Base-by-base conservation (phyloP, 2,888 invertebrate genomes). In the Hymenopus coronatus region DNA sequence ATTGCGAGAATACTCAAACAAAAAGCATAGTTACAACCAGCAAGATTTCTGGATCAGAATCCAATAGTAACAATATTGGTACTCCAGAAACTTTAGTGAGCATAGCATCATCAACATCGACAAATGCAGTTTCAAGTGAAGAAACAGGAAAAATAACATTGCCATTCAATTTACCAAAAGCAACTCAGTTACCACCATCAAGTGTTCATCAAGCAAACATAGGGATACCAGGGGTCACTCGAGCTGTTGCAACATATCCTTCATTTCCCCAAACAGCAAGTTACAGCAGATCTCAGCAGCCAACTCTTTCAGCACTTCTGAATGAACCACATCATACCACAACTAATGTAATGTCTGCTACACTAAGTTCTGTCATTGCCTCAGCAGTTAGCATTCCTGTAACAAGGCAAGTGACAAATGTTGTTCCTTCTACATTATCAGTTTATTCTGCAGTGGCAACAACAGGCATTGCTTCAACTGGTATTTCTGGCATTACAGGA, bases 161-260 rank as follows among this genome's bases (percentile, higher is more conserved):
- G 40, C 83, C 89, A n/a, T 89, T 89, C 54, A 30, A 30, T 83
- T 25, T 90, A 81, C 88, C 90, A 82, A 86, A 90, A 25, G 90
- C 91, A 86, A 91, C 89, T 87, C 92, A 92, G 90, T 91, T 92
- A 84, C 92, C 93, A 70, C 91, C 92, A 54, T 92, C 93, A 25
- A 92, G 92, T 88, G 91, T 92, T 28, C 92, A 93, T 90, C 93
- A 92, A 89, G 91, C 92, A 4, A 92, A 93, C 83, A 92, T 92
- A 33, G 93, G 92, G 27, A 91, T 92, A 83, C 90, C 92, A 4
- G 92, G 92, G n/a, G 91, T 91, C 7, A 91, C 90, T 30, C 91
- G 91, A 83, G 89, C 92, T 1, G 89, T 90, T 2, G 89, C 91
- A 54, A 89, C 91, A 6, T 91, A 90, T 85, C 88, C 91, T 9